These are phyloP conservation scores for Anarsia innoxiella DNA, from an alignment of 2,888 invertebrate genomes.

Conservation along the genomic window DNA sequence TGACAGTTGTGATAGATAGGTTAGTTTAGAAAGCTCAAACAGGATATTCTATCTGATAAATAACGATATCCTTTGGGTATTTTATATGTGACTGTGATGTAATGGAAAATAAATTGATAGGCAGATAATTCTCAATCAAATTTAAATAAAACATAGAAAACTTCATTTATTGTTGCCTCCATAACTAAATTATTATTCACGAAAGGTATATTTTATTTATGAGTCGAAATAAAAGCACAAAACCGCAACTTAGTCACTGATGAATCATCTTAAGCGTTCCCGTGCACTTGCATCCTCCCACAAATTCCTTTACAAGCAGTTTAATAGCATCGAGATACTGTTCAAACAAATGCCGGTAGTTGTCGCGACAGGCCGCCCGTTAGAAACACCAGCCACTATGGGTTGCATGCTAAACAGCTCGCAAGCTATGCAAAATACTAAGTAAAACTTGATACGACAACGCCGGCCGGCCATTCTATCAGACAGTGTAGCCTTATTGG, in stretches of 20 bases:
- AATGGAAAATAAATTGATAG: too few relatives aligned
- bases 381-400: slow-evolving; percentile 44
- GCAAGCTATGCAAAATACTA: slow-evolving; percentile 41
- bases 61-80: slow-evolving; percentile 51
- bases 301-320: slow-evolving; percentile 12
- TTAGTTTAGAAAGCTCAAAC: slow-evolving; percentile 57
- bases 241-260: background rate
- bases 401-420: slow-evolving; percentile 53
- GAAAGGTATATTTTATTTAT: too few relatives aligned
- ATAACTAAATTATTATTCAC: too few relatives aligned
- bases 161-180: too few relatives aligned
- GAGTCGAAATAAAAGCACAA: too few relatives aligned
- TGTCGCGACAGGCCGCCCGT: slow-evolving; percentile 52
- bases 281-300: slow-evolving; percentile 14
- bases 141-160: too few relatives aligned
- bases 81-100: slow-evolving; percentile 28
- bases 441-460: slow-evolving; percentile 33
- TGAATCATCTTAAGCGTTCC: slow-evolving; percentile 22
- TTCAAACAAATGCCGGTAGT: slow-evolving; percentile 38
- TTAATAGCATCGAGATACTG: slow-evolving; percentile 11
- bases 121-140: too few relatives aligned
- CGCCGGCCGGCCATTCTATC: slow-evolving; percentile 37
- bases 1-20: slow-evolving; percentile 67
- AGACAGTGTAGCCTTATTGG: slow-evolving; percentile 41
- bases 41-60: slow-evolving; percentile 54